phyloP scores from a whole-genome alignment of 2,888 invertebrate genomes.

The Rhingia campestris region DNA sequence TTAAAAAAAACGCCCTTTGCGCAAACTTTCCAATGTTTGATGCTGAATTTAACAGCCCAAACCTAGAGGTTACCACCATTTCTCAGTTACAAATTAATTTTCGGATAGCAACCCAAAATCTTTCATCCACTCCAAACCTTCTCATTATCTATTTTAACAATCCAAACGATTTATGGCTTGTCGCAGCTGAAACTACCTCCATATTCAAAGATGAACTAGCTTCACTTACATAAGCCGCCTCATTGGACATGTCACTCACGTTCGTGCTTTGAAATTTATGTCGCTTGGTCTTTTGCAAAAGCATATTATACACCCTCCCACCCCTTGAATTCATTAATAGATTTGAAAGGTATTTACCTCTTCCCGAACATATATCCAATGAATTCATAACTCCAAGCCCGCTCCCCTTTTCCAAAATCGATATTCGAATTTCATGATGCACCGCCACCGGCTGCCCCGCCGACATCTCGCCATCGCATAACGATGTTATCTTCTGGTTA shows the following conservation, averaged over 20 bases:
- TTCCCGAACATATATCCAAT: constrained; percentile 50
- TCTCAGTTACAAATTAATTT: neutral
- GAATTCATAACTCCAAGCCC: constrained; percentile 56
- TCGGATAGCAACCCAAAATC: neutral
- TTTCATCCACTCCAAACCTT: neutral
- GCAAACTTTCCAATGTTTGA: too few relatives aligned
- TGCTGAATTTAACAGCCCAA: too few relatives aligned
- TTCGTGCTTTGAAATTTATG: constrained; percentile 38
- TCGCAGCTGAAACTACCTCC: neutral
- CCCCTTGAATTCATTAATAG: constrained; percentile 52
- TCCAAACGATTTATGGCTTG: neutral
- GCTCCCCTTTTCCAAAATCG: neutral
- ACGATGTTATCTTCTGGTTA: constrained; percentile 71
- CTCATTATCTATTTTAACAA: neutral
- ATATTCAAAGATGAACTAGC: constrained; percentile 22
- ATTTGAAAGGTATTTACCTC: constrained; percentile 53
- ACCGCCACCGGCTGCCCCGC: constrained; percentile 13
- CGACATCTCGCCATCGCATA: constrained; percentile 62
- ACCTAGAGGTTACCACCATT: too few relatives aligned
- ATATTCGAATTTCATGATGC: constrained; percentile 14
- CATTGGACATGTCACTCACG: constrained; percentile 50
- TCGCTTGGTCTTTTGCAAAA: constrained; percentile 7
- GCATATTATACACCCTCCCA: neutral
- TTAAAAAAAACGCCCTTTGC: too few relatives aligned
- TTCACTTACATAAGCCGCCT: constrained; percentile 37